These are phyloP conservation scores for Ceyx melanurus DNA, from an alignment of 2,113 vertebrate species.

Conservation along the genomic window DNA sequence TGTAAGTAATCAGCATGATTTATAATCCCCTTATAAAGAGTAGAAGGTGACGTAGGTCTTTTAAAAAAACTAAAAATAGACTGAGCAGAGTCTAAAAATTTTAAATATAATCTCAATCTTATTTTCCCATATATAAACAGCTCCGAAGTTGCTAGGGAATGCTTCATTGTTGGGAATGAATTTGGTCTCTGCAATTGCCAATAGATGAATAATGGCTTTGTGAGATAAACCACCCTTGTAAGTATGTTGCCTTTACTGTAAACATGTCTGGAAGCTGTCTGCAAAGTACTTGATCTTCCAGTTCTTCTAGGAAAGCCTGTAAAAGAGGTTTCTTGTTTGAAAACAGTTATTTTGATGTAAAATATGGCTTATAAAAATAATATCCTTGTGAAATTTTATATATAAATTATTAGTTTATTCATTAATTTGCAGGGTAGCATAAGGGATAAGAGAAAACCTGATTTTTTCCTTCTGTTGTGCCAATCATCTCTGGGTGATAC, in stretches of 20 bases:
- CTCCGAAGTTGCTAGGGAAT: neutral
- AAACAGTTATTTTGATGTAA: neutral
- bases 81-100: neutral
- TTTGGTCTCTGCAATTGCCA: neutral
- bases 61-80: neutral
- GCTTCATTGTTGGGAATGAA: neutral
- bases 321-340: neutral
- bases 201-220: neutral
- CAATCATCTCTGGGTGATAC: neutral
- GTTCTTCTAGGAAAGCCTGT: neutral
- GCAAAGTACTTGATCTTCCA: neutral
- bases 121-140: neutral
- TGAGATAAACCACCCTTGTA: conserved; percentile 1
- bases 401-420: neutral
- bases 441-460: neutral
- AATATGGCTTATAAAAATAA: neutral
- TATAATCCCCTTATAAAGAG: neutral
- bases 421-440: neutral
- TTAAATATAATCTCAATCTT: neutral
- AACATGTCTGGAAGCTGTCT: neutral
- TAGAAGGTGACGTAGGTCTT: neutral
- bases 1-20: neutral
- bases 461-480: neutral
- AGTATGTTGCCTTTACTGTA: neutral
- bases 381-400: neutral